Evolutionary conservation across 1,140 invertebrate genomes (phyloP).

Genomic region (Cryptotermes secundus): DNA sequence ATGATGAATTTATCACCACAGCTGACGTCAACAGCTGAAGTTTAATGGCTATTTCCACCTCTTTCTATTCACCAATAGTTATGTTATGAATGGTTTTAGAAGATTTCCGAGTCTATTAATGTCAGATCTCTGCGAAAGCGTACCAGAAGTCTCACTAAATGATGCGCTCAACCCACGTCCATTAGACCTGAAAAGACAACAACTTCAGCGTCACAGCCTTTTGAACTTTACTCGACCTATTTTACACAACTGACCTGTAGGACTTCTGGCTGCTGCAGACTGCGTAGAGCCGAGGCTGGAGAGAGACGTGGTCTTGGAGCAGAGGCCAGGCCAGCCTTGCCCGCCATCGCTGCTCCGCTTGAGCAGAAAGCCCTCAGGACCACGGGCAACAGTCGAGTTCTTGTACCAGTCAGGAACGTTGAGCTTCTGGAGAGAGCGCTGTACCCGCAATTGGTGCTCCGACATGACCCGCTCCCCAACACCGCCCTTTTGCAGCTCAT

Average conservation of each 20-base stretch:
- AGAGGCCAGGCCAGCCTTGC: slow-evolving; percentile 63
- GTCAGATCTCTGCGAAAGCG: no score
- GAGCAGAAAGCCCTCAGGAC: slow-evolving; percentile 30
- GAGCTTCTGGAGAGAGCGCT: slow-evolving; percentile 86
- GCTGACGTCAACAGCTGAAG: no score
- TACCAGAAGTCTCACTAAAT: no score
- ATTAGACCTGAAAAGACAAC: no score
- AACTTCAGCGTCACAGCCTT: no score
- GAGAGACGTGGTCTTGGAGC: slow-evolving; percentile 75
- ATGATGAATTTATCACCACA: no score
- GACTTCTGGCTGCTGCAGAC: slow-evolving; percentile 50
- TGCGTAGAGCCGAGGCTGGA: slow-evolving; percentile 57
- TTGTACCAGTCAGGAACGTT: slow-evolving; percentile 96
- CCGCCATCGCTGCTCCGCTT: slow-evolving; percentile 40
- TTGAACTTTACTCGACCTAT: no score
- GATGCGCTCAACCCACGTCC: no score
- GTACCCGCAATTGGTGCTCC: slow-evolving; percentile 89
- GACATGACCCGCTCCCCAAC: slow-evolving; percentile 73
- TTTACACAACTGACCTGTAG: slow-evolving; percentile 27
- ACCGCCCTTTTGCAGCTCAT: slow-evolving; percentile 80
- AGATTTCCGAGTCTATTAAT: no score
- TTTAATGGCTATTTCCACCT: no score
- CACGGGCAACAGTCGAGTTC: slow-evolving; percentile 68
- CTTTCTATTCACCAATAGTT: no score
- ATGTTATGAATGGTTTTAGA: no score